Evolutionary conservation across 2,113 vertebrate genomes (phyloP).

Genomic region (Psittacus erithacus): DNA sequence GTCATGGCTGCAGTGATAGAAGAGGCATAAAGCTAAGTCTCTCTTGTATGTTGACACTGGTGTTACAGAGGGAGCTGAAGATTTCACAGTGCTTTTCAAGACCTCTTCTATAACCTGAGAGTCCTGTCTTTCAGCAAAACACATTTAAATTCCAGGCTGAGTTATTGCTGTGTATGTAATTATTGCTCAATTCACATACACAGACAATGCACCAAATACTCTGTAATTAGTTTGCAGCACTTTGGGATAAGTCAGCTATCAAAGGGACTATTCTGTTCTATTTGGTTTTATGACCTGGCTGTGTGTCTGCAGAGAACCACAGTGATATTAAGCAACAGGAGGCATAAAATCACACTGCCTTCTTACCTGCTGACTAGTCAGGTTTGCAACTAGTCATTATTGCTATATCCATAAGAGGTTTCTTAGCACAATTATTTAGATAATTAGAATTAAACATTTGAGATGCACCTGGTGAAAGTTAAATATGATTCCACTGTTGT

Average conservation of each 20-base stretch:
- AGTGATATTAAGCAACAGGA: neutral
- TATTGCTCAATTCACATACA: neutral
- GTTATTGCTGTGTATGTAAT: constrained; percentile 25
- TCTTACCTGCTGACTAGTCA: neutral
- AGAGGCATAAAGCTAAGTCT: neutral
- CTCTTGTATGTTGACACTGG: neutral
- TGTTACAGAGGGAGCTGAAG: neutral
- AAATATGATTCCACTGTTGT: neutral
- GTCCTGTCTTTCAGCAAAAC: neutral
- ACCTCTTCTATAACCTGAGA: neutral
- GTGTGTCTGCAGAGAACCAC: neutral
- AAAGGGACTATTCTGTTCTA: constrained; percentile 17
- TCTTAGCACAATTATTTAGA: neutral
- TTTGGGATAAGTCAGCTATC: neutral
- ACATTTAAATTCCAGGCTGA: constrained; percentile 10
- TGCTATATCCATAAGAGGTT: neutral
- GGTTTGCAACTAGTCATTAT: neutral
- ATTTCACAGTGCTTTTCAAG: neutral
- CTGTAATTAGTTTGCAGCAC: neutral
- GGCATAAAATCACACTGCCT: neutral
- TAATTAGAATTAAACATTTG: constrained; percentile 28
- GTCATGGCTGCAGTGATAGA: neutral
- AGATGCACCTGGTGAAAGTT: constrained; percentile 28
- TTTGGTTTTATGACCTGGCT: constrained; percentile 29
- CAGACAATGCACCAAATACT: neutral